Evolutionary conservation across 1,140 invertebrate species (phyloP).

Genomic region (Cydia pomonella): DNA sequence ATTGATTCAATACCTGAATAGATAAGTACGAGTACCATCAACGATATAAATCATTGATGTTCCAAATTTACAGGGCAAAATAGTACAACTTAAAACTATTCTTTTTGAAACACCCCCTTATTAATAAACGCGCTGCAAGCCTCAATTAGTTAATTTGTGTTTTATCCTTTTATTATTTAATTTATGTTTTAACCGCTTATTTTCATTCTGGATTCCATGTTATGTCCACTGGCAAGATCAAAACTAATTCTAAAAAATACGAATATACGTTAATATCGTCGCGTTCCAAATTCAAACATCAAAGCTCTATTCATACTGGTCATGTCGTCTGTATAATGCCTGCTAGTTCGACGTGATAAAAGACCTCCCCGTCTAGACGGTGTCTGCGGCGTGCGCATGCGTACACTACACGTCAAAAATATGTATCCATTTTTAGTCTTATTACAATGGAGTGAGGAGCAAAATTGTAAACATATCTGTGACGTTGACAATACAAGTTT

Average conservation of each 20-base stretch:
- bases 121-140: no score
- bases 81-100: no score
- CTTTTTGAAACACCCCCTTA: no score
- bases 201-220: background rate
- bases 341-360: conserved; percentile 10
- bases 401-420: conserved; percentile 4
- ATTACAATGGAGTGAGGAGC: background rate
- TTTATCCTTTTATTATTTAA: no score
- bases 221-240: background rate
- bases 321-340: background rate
- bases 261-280: background rate
- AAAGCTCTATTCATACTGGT: conserved; percentile 5
- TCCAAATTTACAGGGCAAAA: no score
- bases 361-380: conserved; percentile 34
- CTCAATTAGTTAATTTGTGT: no score
- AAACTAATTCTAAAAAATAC: background rate
- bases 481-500: background rate
- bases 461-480: conserved; percentile 17
- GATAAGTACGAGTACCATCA: no score
- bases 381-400: conserved; percentile 33
- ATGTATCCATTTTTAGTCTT: background rate
- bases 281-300: conserved; percentile 21
- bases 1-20: no score
- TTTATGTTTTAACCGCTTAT: no score
- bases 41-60: no score